Base-by-base conservation (phyloP, 2,113 vertebrate genomes). In the Callopanchax toddi region DNA sequence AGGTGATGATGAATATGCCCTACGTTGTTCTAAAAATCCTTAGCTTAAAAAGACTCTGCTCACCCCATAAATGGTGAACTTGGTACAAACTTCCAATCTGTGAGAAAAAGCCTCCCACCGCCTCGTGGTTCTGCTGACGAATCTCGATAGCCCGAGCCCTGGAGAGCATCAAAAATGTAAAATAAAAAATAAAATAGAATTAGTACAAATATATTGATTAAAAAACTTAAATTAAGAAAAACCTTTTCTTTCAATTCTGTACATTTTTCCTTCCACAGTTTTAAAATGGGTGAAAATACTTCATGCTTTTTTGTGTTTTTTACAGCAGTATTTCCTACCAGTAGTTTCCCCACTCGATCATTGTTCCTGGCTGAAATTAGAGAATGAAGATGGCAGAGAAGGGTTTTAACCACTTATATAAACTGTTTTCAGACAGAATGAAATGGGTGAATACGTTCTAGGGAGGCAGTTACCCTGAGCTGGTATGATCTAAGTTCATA, bases 281-380 rank as follows among this genome's bases (percentile, higher is more conserved):
- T 40, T n/a, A 59, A 11, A 23, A 37, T 23, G 29, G 11, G 1
- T 58, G 52, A 37, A 6, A 40, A 54, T 26, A 18, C 8, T 16
- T 15, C 23, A n/a, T 29, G 29, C 29, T 42, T 32, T 10, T 76
- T 78, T 55, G 10, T 12, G 25, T 67, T 58, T 32, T 43, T 23
- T 55, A 12, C 22, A 46, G 29, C 1, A 37, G 45, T 57, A 16
- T 54, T 50, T 75, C 92, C 94, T 82, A 98, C 97, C 97, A 99
- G 88, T 99, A 97, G 87, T 99, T 99, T 43, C 97, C 97, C 97
- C 97, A 99, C 71, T 99, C 97, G 42, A 99, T 99, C 97, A 99
- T 99, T 3, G 97, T 99, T 76, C 97, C 97, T 8, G 97, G 97
- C 97, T 99, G 91, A 61, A 82, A 72, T 29, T 74, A 62, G 71